A percentile compares a stretch with the other conserved stretches of the same genome.
phyloP scores from a whole-genome alignment of 2,797 vertebrate genomes.

The Microtus agrestis region DNA sequence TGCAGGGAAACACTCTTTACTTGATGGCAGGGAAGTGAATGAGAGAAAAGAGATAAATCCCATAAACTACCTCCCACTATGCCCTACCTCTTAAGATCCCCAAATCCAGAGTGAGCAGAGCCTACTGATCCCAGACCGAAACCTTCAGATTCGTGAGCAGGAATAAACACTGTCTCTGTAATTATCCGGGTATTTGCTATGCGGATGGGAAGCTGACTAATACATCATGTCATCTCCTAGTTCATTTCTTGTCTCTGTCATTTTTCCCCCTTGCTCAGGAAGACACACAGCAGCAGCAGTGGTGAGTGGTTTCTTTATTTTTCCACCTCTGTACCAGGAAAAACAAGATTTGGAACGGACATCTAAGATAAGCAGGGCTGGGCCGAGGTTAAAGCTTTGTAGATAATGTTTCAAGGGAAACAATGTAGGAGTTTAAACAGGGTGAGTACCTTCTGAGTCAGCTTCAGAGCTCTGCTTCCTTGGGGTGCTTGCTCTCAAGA shows the following conservation, averaged over 20 bases:
- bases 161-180: background rate
- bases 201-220: background rate
- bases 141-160: background rate
- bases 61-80: background rate
- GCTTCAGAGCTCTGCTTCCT: background rate
- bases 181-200: background rate
- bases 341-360: background rate
- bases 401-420: constrained; percentile 60
- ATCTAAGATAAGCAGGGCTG: constrained; percentile 70
- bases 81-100: background rate
- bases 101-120: background rate
- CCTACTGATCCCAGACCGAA: background rate
- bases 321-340: background rate
- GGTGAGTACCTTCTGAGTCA: background rate
- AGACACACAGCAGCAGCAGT: background rate
- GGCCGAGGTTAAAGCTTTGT: constrained; percentile 11
- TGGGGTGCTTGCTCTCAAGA: background rate
- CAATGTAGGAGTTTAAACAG: background rate
- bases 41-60: background rate
- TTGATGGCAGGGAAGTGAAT: background rate
- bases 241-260: background rate
- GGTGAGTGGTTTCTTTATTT: constrained; percentile 29
- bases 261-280: background rate
- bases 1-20: background rate
- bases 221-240: background rate